These are phyloP conservation scores for Platysteira castanea DNA, from an alignment of 2,113 vertebrate genomes.

Conservation along the genomic window DNA sequence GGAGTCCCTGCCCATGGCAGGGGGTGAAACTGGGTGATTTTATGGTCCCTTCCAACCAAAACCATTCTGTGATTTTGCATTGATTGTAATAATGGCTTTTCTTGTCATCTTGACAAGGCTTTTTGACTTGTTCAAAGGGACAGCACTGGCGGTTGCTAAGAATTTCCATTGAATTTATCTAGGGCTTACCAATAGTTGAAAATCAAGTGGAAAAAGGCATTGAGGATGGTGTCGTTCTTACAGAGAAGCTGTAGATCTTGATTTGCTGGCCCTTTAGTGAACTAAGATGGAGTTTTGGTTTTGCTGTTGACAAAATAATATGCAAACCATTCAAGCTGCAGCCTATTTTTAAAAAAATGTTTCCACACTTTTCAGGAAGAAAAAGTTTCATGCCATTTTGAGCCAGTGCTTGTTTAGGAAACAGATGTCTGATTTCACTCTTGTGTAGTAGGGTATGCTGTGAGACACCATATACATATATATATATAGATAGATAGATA, in stretches of 20 bases:
- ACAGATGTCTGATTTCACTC: conserved; percentile 18
- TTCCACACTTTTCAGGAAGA: neutral
- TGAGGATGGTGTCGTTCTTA: neutral
- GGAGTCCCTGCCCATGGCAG: neutral
- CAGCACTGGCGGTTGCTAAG: neutral
- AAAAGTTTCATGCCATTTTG: conserved; percentile 4
- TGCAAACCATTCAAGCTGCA: neutral
- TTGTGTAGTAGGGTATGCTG: neutral
- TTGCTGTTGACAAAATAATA: neutral
- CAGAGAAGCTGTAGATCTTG: neutral
- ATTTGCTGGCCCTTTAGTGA: neutral
- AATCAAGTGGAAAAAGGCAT: neutral
- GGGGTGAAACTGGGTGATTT: neutral
- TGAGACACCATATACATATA: neutral
- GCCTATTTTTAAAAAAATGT: neutral
- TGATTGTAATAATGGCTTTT: neutral
- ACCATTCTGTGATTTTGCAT: neutral
- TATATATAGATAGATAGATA: neutral
- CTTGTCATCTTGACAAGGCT: neutral
- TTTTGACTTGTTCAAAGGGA: neutral
- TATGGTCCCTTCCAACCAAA: neutral
- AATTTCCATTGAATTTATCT: neutral
- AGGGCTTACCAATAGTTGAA: neutral
- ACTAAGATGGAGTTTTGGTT: neutral
- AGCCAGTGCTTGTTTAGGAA: conserved; percentile 11